Conservation (phyloP, 2,113 vertebrate genomes). For the Microcebus griseorufus region DNA sequence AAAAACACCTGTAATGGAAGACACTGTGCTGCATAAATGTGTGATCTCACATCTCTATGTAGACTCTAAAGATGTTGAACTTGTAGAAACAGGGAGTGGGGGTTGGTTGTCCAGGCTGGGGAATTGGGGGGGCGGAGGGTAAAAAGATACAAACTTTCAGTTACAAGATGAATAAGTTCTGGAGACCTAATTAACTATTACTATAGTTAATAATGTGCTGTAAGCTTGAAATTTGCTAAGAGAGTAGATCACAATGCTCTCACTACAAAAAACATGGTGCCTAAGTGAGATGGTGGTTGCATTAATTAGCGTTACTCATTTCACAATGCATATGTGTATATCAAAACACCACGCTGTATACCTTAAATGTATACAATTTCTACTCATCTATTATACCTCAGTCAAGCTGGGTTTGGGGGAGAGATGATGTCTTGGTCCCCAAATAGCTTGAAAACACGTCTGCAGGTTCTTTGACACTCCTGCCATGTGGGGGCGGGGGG, state of each 20-base stretch:
- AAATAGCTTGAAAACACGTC: too few relatives aligned
- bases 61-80: fast-evolving
- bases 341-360: neutral
- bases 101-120: too few relatives aligned
- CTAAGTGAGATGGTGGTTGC: neutral
- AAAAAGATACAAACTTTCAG: too few relatives aligned
- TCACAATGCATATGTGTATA: neutral
- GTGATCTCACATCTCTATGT: fast-evolving
- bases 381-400: neutral
- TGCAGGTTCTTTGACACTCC: neutral
- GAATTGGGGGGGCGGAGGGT: too few relatives aligned
- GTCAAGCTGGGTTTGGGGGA: neutral
- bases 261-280: neutral
- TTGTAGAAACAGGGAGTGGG: neutral
- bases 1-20: neutral
- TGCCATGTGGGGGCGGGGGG: fast-evolving
- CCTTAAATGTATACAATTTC: too few relatives aligned
- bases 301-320: neutral
- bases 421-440: fast-evolving
- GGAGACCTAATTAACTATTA: too few relatives aligned
- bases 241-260: neutral
- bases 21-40: too few relatives aligned
- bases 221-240: too few relatives aligned
- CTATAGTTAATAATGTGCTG: fast-evolving
- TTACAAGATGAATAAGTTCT: neutral